A percentile compares a stretch with the other conserved stretches of the same genome.
phyloP scores from a whole-genome alignment of 2,888 invertebrate species.

The Incurvaria masculella region DNA sequence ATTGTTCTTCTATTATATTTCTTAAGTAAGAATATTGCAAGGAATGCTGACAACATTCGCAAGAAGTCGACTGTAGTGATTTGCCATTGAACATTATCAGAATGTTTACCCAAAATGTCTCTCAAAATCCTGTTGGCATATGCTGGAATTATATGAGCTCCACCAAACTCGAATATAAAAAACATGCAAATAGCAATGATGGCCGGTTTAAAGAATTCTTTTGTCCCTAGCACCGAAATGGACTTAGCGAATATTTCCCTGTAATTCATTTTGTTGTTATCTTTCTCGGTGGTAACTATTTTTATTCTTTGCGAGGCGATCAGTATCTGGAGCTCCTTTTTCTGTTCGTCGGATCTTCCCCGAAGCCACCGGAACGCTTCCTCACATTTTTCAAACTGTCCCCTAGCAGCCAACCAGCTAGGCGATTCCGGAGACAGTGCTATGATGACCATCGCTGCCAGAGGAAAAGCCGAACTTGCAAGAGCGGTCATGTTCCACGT shows the following conservation, averaged over 20 bases:
- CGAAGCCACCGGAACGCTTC: slow-evolving; percentile 59
- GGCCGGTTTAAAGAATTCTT: slow-evolving; percentile 45
- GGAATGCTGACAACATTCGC: slow-evolving; percentile 58
- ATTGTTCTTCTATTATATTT: slow-evolving; percentile 38
- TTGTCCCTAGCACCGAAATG: slow-evolving; percentile 29
- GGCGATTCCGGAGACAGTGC: slow-evolving; percentile 62
- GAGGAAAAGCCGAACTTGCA: slow-evolving; percentile 48
- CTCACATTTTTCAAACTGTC: slow-evolving; percentile 53
- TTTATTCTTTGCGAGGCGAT: slow-evolving; percentile 36
- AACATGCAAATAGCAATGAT: slow-evolving; percentile 46
- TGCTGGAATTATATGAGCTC: slow-evolving; percentile 47
- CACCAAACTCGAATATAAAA: slow-evolving; percentile 47
- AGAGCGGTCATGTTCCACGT: slow-evolving; percentile 59
- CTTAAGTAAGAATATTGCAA: slow-evolving; percentile 49
- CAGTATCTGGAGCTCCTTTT: slow-evolving; percentile 42
- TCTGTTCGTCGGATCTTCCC: slow-evolving; percentile 44
- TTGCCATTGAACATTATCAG: slow-evolving; percentile 46
- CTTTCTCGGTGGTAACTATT: slow-evolving; percentile 23
- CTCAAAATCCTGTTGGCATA: slow-evolving; percentile 44
- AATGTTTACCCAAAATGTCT: slow-evolving; percentile 34
- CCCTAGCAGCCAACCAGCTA: slow-evolving; percentile 62
- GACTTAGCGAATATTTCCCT: slow-evolving; percentile 2
- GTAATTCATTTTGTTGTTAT: neutral
- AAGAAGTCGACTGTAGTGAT: slow-evolving; percentile 65
- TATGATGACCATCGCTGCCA: slow-evolving; percentile 45